These are phyloP conservation scores for Erpornis zantholeuca DNA, from an alignment of 2,113 vertebrate species.

Conservation along the genomic window DNA sequence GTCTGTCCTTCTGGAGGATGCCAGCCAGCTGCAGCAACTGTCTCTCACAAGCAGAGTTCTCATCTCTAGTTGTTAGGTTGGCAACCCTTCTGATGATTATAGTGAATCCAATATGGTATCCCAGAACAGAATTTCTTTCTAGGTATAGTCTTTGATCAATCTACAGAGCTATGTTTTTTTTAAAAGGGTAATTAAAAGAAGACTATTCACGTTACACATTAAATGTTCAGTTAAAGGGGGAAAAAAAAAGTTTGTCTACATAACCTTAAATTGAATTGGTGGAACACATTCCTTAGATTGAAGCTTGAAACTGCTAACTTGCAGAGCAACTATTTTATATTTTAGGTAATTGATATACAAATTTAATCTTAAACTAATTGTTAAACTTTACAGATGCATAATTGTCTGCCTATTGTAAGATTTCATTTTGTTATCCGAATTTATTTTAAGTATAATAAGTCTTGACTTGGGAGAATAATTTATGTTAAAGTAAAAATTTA, in stretches of 20 bases:
- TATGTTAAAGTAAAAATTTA: not conserved
- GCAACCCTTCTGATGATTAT: rapidly evolving
- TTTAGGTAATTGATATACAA: not conserved
- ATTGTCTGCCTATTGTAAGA: not conserved
- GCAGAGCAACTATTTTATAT: not conserved
- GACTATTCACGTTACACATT: not conserved
- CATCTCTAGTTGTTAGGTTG: not conserved
- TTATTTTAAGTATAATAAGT: not conserved
- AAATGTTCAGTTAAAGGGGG: not conserved
- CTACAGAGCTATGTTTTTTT: not conserved
- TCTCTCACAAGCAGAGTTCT: not conserved
- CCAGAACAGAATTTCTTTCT: not conserved
- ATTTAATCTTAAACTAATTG: not conserved
- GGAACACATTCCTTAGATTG: not conserved
- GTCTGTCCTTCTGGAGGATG: not conserved
- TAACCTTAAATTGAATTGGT: not conserved
- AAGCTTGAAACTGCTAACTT: not conserved
- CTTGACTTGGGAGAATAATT: not conserved
- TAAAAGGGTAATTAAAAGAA: not conserved
- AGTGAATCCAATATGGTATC: not conserved
- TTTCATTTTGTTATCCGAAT: not conserved
- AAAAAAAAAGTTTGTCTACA: not conserved
- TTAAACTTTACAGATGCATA: not conserved
- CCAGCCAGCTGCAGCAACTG: not conserved
- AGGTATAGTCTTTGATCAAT: not conserved